phyloP scores from a whole-genome alignment of 2,113 vertebrate species.

The Pseudorectes ferrugineus region DNA sequence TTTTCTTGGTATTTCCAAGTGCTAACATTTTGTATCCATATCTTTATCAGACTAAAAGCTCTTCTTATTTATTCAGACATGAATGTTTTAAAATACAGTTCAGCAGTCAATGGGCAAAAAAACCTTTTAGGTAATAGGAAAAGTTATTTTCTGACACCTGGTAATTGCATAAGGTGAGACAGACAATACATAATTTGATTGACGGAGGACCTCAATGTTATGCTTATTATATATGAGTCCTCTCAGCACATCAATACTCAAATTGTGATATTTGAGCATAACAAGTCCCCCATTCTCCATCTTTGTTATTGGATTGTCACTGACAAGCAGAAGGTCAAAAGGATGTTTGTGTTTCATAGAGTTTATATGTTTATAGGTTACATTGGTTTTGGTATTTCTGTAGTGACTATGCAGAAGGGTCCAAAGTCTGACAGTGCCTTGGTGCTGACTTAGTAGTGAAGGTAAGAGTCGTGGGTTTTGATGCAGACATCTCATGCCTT shows the following conservation, averaged over 20 bases:
- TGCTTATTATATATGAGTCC: background rate
- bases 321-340: background rate
- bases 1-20: background rate
- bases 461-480: background rate
- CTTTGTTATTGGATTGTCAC: background rate
- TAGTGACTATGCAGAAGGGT: background rate
- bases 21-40: background rate
- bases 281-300: background rate
- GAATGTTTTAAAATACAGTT: background rate
- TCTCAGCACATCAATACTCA: background rate
- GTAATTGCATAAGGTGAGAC: background rate
- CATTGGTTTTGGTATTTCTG: background rate
- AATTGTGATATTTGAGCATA: background rate
- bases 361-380: background rate
- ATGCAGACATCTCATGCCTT: background rate
- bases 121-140: background rate
- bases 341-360: background rate
- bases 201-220: background rate
- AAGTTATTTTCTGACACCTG: background rate
- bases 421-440: background rate
- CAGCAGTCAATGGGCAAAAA: background rate
- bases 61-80: background rate
- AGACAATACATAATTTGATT: background rate
- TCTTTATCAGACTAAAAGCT: background rate
- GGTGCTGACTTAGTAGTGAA: background rate